Conservation (phyloP, 2,888 invertebrate species). For the Philonicus albiceps region DNA sequence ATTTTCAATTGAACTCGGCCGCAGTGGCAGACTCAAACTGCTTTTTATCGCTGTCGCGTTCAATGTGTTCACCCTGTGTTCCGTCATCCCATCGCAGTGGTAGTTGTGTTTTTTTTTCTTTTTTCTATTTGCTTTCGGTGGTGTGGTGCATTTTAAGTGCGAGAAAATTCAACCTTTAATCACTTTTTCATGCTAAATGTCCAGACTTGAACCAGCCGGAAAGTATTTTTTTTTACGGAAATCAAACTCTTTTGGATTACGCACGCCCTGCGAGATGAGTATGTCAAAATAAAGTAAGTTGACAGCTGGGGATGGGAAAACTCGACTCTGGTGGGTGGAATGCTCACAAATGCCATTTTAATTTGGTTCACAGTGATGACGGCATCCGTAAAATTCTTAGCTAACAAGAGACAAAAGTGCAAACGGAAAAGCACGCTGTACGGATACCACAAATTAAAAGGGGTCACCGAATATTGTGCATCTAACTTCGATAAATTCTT, state of each 20-base stretch:
- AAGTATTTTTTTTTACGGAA: background rate
- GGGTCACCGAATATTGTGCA: too few relatives aligned
- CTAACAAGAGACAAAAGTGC: background rate
- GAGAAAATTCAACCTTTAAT: background rate
- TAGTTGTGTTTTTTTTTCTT: constrained; percentile 5
- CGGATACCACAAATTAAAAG: background rate
- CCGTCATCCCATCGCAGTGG: background rate
- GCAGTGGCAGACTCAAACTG: constrained; percentile 1
- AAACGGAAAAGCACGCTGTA: background rate
- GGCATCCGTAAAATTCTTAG: background rate
- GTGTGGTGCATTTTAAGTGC: constrained; percentile 1
- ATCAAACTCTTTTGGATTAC: background rate
- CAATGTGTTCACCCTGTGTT: background rate
- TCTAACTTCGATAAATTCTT: background rate
- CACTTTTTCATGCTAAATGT: background rate
- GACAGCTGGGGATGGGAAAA: background rate
- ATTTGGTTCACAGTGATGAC: background rate
- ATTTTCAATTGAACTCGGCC: constrained; percentile 12
- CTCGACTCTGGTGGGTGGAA: background rate
- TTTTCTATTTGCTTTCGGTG: background rate
- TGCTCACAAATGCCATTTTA: background rate
- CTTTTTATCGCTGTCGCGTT: background rate
- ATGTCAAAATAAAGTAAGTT: background rate
- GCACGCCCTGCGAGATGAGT: background rate
- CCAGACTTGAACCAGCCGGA: background rate